phyloP scores from a whole-genome alignment of 1,140 invertebrate species.

The Oreohelix idahoensis region DNA sequence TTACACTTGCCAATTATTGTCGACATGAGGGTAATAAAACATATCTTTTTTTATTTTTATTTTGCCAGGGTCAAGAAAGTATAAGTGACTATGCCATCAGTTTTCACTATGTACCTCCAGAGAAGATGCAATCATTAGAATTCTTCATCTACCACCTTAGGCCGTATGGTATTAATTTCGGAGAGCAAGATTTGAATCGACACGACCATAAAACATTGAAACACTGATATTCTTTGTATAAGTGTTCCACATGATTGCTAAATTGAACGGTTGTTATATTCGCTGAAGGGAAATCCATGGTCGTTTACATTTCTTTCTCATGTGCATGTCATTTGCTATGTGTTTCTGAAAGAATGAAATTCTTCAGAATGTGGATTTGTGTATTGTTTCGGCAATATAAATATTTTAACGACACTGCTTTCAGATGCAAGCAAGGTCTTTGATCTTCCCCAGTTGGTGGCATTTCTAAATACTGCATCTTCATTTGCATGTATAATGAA shows the following conservation, averaged over 20 bases:
- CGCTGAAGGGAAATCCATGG: not conserved
- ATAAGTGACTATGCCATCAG: constrained; percentile 95
- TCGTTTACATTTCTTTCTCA: not conserved
- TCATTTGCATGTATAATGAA: too few relatives aligned
- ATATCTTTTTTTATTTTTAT: not conserved
- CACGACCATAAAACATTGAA: not conserved
- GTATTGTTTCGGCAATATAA: too few relatives aligned
- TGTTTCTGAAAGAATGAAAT: too few relatives aligned
- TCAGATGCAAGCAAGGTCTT: too few relatives aligned
- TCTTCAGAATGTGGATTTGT: too few relatives aligned
- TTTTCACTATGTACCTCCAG: constrained; percentile 95
- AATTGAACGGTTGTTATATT: not conserved
- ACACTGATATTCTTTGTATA: not conserved
- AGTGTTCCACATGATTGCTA: not conserved
- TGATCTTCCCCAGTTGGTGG: too few relatives aligned
- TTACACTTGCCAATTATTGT: not conserved
- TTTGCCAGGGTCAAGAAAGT: constrained; percentile 76
- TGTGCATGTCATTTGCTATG: not conserved
- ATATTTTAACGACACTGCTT: too few relatives aligned
- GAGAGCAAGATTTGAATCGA: constrained; percentile 51
- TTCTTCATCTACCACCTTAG: constrained; percentile 59
- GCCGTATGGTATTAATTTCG: constrained; percentile 52
- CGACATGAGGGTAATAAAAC: not conserved
- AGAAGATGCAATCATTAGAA: constrained; percentile 73
- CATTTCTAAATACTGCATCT: too few relatives aligned